phyloP scores from a whole-genome alignment of 2,113 vertebrate genomes.

The Xiphias gladius region DNA sequence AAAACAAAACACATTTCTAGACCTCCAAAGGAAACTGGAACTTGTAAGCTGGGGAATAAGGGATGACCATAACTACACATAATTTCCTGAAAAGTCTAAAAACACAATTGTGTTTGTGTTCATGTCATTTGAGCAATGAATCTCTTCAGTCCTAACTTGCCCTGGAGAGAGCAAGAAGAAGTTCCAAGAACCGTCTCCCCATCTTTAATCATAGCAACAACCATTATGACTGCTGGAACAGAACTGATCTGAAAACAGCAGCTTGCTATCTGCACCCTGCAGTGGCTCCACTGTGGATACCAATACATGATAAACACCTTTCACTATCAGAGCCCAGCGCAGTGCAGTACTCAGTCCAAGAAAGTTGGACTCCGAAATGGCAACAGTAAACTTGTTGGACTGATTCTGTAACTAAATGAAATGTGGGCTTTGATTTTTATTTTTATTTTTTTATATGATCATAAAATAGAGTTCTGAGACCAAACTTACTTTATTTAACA shows the following conservation, averaged over 20 bases:
- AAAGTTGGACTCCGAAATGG: conserved; percentile 70
- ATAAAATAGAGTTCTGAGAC: neutral
- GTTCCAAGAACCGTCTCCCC: conserved; percentile 67
- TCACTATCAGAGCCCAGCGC: conserved; percentile 68
- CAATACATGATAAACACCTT: conserved; percentile 80
- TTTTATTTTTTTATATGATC: neutral
- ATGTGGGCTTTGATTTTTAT: neutral
- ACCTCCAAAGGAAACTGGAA: neutral
- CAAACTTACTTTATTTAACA: neutral
- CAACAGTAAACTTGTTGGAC: conserved; percentile 59
- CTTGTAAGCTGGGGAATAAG: conserved; percentile 1
- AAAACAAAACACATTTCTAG: neutral
- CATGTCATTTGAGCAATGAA: conserved; percentile 19
- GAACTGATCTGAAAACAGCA: conserved; percentile 78
- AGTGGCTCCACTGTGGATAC: conserved; percentile 81
- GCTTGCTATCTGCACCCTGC: conserved; percentile 77
- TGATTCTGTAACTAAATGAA: conserved; percentile 27
- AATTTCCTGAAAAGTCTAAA: conserved; percentile 19
- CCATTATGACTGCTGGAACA: conserved; percentile 77
- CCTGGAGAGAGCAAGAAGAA: conserved; percentile 53
- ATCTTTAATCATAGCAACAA: conserved; percentile 75
- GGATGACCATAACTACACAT: neutral
- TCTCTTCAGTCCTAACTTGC: neutral
- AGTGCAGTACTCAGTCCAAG: conserved; percentile 57
- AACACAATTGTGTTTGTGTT: conserved; percentile 19